Conservation (phyloP, 2,888 invertebrate species). For the Nemapogon koenigi region DNA sequence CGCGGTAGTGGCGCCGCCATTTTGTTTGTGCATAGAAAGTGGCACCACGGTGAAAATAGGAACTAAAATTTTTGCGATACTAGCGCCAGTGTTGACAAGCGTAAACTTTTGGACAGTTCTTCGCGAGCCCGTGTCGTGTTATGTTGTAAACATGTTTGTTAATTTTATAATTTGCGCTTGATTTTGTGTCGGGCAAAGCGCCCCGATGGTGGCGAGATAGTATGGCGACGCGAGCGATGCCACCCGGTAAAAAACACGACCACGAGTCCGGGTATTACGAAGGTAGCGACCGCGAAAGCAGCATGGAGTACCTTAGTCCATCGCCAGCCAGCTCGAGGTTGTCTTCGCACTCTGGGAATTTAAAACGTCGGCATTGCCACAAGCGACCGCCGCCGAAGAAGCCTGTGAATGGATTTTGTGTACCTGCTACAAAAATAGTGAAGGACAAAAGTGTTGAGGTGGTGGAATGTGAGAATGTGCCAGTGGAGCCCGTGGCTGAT, state of each 20-base stretch:
- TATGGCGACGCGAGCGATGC: slow-evolving; percentile 66
- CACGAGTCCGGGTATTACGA: slow-evolving; percentile 88
- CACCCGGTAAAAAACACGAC: slow-evolving; percentile 68
- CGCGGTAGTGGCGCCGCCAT: background rate
- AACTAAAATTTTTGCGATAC: slow-evolving; percentile 6
- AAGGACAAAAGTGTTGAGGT: slow-evolving; percentile 47
- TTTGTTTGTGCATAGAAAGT: no score
- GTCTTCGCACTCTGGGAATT: slow-evolving; percentile 45
- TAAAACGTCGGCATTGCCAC: slow-evolving; percentile 45
- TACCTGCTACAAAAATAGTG: slow-evolving; percentile 18
- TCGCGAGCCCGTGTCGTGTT: slow-evolving; percentile 17
- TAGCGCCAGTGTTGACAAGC: slow-evolving; percentile 13
- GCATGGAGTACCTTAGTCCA: slow-evolving; percentile 57
- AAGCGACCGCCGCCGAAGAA: slow-evolving; percentile 43
- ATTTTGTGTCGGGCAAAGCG: no score
- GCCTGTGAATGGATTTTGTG: slow-evolving; percentile 32
- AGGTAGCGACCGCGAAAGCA: slow-evolving; percentile 71
- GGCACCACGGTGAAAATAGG: no score
- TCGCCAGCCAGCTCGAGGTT: slow-evolving; percentile 52
- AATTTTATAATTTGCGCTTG: no score
- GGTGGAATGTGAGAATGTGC: slow-evolving; percentile 40
- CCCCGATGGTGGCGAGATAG: no score
- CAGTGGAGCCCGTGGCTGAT: slow-evolving; percentile 21
- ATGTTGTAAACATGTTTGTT: slow-evolving; percentile 39
- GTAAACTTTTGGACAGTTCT: slow-evolving; percentile 6